Evolutionary conservation across 2,113 vertebrate species (phyloP), one percentile per base, ranked within the genome.

Genomic region (Elaphurus davidianus): DNA sequence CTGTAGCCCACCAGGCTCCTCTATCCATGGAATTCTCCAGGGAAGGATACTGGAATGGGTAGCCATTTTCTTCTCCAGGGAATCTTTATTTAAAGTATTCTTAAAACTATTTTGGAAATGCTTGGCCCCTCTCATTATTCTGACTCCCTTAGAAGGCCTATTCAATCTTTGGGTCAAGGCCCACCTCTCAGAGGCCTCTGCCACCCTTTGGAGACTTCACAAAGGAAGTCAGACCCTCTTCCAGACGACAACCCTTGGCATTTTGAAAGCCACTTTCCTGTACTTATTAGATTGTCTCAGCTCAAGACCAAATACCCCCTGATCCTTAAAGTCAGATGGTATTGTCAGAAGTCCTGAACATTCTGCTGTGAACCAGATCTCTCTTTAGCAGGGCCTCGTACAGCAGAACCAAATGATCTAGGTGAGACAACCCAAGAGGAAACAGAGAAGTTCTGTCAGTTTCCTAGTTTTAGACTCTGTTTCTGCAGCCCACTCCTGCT

Each of bases 91-190:
- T 74, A 40, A 74, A 40, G 30, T 45, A 83, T 79, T 94, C 52
- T 43, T 71, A n/a, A 90, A 94, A 27, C 91, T 92, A 45, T 84
- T 67, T 96, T 92, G 54, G 36, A 96, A 90, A 87, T 36, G 19
- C 4, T 87, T 59, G 25, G 21, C n/a, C 74, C 62, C 45, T 78
- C 30, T 86, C n/a, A 67, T 19, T 30, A 83, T 11, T 25, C 40
- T 36, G 9, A 47, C 60, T 82, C 14, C 57, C 55, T 79, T 54
- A 50, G 40, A 87, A 59, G 33, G 7, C 21, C 30, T 71, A 21
- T 84, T 10, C 25, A 64, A 47, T 59, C 74, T 95, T 64, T 67
- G 23, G 28, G 23, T 40, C 27, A 43, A 28, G 30, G 10, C 67
- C 43, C 30, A 78, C 27, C 47, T 59, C 79, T 78, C 81, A 79